Evolutionary conservation across 2,113 vertebrate species (phyloP).

Genomic region (Rutilus rutilus): DNA sequence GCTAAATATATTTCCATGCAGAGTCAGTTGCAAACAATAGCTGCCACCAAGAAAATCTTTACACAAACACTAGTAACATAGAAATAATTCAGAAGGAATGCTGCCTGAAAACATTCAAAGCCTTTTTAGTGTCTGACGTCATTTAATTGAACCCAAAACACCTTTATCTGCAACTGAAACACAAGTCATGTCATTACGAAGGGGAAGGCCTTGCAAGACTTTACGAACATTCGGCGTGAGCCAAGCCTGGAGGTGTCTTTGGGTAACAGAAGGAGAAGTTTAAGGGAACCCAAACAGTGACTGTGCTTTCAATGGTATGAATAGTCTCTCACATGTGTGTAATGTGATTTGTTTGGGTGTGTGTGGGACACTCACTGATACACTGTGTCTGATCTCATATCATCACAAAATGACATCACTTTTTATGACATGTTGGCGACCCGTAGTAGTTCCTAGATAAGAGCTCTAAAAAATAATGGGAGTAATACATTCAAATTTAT

Average conservation of each 20-base stretch:
- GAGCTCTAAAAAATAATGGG: no score
- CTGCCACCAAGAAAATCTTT: background rate
- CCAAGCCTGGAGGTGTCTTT: slow-evolving; percentile 10
- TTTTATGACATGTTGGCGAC: slow-evolving; percentile 35
- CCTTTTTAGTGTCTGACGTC: background rate
- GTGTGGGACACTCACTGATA: slow-evolving; percentile 37
- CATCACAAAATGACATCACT: slow-evolving; percentile 31
- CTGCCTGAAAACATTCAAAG: background rate
- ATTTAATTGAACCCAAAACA: background rate
- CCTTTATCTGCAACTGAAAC: background rate
- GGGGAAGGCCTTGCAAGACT: background rate
- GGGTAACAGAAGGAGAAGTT: slow-evolving; percentile 33
- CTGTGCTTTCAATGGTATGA: background rate
- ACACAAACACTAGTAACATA: background rate
- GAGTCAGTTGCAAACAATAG: background rate
- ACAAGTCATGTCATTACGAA: background rate
- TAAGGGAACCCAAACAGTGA: slow-evolving; percentile 21
- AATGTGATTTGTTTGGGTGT: slow-evolving; percentile 60
- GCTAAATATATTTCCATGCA: slow-evolving; percentile 46
- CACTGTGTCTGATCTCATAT: slow-evolving; percentile 5
- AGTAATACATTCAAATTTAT: background rate
- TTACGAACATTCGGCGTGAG: background rate
- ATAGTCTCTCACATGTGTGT: slow-evolving; percentile 12
- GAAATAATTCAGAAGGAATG: background rate
- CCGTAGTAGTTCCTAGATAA: background rate